These are phyloP conservation scores for Lepidostoma basale DNA, from an alignment of 1,140 invertebrate species.

Conservation along the genomic window DNA sequence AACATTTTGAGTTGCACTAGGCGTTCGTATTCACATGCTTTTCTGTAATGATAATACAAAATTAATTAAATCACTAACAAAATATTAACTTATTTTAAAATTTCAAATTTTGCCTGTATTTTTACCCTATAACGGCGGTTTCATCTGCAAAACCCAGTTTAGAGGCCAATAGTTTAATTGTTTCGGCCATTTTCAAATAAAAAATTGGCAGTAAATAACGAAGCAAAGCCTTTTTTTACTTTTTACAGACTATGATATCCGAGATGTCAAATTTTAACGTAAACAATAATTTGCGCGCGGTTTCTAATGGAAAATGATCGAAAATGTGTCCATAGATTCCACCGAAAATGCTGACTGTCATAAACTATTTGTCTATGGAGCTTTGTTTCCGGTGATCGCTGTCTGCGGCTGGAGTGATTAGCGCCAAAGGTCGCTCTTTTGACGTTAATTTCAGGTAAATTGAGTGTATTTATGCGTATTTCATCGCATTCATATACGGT, in stretches of 20 bases:
- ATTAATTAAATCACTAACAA: too few relatives aligned
- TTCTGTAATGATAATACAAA: constrained; percentile 45
- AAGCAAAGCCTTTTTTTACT: too few relatives aligned
- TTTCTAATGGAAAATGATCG: too few relatives aligned
- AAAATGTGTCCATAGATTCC: background rate
- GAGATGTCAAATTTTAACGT: too few relatives aligned
- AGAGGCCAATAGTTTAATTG: background rate
- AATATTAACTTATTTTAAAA: too few relatives aligned
- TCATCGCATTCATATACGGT: background rate
- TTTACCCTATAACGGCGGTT: constrained; percentile 1
- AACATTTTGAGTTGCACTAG: constrained; percentile 46
- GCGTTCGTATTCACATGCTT: constrained; percentile 48
- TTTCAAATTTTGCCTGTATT: too few relatives aligned
- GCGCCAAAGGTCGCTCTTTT: constrained; percentile 33
- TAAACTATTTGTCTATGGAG: too few relatives aligned
- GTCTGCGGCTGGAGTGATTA: constrained; percentile 21
- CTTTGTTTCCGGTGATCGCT: background rate
- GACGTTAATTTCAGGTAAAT: constrained; percentile 36
- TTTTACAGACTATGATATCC: too few relatives aligned
- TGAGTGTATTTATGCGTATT: constrained; percentile 4
- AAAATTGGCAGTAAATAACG: too few relatives aligned
- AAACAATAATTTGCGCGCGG: too few relatives aligned
- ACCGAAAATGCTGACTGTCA: background rate
- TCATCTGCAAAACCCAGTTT: constrained; percentile 9
- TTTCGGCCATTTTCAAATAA: constrained; percentile 17